Evolutionary conservation across 2,797 vertebrate species (phyloP).

Genomic region (Microctenopoma steveboyesi): DNA sequence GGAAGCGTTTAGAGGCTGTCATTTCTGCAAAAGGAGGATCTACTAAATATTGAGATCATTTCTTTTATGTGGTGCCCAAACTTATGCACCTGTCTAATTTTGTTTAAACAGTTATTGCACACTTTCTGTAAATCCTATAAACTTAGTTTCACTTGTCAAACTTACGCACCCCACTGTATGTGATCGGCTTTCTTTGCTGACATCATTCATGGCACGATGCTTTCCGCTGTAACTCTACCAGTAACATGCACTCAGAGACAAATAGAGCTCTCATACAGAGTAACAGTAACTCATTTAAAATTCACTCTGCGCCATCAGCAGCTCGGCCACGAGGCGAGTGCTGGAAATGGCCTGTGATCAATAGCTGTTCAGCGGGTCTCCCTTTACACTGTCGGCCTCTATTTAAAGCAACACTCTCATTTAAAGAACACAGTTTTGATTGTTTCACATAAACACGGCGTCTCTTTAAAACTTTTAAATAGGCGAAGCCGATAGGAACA

Average conservation of each 20-base stretch:
- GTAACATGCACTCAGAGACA: conserved; percentile 28
- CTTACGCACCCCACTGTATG: no score
- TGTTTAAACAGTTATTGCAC: no score
- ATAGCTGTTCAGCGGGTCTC: conserved; percentile 46
- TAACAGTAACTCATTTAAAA: conserved; percentile 55
- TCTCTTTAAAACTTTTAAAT: background rate
- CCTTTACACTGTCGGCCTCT: conserved; percentile 16
- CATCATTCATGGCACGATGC: conserved; percentile 13
- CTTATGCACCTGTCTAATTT: no score
- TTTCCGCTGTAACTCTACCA: conserved; percentile 33
- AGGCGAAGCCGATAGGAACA: no score
- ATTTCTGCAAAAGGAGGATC: no score
- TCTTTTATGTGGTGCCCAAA: no score
- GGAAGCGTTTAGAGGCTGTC: no score
- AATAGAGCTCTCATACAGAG: conserved; percentile 26
- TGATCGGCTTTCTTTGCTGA: conserved; percentile 7
- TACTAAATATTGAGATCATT: no score
- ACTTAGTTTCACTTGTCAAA: no score
- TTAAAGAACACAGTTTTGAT: conserved; percentile 4
- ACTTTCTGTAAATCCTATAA: no score
- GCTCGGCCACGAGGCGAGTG: conserved; percentile 35
- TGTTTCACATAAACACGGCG: conserved; percentile 17
- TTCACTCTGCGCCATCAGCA: conserved; percentile 71
- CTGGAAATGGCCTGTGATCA: conserved; percentile 70
- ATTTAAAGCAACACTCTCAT: conserved; percentile 20